Evolutionary conservation across 2,113 vertebrate genomes (phyloP), one percentile per base, ranked within the genome.

Genomic region (Erinaceus europaeus): DNA sequence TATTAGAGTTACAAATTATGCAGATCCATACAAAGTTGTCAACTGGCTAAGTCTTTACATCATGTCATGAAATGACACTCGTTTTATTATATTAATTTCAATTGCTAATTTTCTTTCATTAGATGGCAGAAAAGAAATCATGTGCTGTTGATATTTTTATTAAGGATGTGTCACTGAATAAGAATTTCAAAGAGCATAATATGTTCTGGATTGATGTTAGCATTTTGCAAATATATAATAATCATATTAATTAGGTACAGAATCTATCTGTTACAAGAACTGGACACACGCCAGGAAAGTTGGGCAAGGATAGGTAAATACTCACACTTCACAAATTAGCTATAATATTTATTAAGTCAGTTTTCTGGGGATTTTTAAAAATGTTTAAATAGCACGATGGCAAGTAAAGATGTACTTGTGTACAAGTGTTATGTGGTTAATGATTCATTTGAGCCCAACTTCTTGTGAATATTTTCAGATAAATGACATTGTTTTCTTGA

Each of bases 61-160:
- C 59, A 75, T 82, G 74, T 93, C 48, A 87, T 78, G 57, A 72
- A 90, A 62, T 86, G 92, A 74, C 21, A 74, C 20, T 75, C 64
- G 85, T 71, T 88, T 83, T 94, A 21, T 59, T 93, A 38, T 84
- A 91, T 69, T 90, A 90, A 90, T 88, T 72, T 79, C 64, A 95
- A 67, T 44, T 13, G 40, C 6, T 27, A 62, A 1, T 59, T 78
- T 89, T 92, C 79, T 87, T 84, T 92, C 44, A 38, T 40, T 78
- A 46, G 18, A 44, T 73, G 46, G 82, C 90, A 95, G 20, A 36
- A 53, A 79, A 88, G 72, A 72, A 83, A 75, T 88, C 74, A 55
- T 29, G 6, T n/a, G 0, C 11, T 38, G 23, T 73, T 88, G 74
- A 38, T 71, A 84, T 87, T 90, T 87, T 78, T 48, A 85, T 50